These are phyloP conservation scores for Macrophya alboannulata DNA, from an alignment of 2,888 invertebrate genomes.

Conservation along the genomic window DNA sequence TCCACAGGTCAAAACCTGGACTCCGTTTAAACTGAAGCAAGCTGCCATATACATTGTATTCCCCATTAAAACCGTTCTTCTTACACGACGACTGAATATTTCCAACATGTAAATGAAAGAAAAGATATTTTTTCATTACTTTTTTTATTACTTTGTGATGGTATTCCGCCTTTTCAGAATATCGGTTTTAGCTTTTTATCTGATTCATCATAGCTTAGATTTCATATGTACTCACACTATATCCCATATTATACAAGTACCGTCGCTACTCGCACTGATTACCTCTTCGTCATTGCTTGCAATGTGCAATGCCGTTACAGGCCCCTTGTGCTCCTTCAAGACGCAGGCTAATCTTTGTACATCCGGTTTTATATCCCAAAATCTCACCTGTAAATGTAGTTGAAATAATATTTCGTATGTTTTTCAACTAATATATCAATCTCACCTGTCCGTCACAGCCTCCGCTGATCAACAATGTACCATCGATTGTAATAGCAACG, in stretches of 20 bases:
- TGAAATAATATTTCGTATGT: neutral
- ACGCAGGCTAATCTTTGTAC: slow-evolving; percentile 87
- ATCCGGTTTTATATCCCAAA: slow-evolving; percentile 89
- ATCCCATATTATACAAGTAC: slow-evolving; percentile 97
- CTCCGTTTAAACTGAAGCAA: slow-evolving; percentile 87
- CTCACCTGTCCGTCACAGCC: slow-evolving; percentile 97
- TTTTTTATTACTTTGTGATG: neutral
- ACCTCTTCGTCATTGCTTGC: slow-evolving; percentile 90
- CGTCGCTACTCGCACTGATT: slow-evolving; percentile 95
- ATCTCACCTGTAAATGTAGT: slow-evolving; percentile 82
- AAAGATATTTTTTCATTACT: neutral
- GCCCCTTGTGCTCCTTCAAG: slow-evolving; percentile 95
- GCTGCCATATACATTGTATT: slow-evolving; percentile 93
- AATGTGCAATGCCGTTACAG: slow-evolving; percentile 91
- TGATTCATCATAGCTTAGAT: neutral
- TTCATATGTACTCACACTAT: slow-evolving; percentile 83
- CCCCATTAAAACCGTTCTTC: slow-evolving; percentile 92
- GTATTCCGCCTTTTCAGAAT: slow-evolving; percentile 3
- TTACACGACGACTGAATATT: slow-evolving; percentile 81
- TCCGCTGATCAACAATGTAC: slow-evolving; percentile 90
- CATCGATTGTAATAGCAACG: slow-evolving; percentile 87
- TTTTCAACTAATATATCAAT: slow-evolving; percentile 73
- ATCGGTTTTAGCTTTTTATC: neutral
- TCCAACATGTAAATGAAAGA: neutral
- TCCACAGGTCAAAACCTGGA: slow-evolving; percentile 92